A percentile compares a stretch with the other conserved stretches of the same genome.
These are phyloP conservation scores for Drosophila trapezifrons DNA, from an alignment of 1,140 invertebrate species.

Conservation along the genomic window DNA sequence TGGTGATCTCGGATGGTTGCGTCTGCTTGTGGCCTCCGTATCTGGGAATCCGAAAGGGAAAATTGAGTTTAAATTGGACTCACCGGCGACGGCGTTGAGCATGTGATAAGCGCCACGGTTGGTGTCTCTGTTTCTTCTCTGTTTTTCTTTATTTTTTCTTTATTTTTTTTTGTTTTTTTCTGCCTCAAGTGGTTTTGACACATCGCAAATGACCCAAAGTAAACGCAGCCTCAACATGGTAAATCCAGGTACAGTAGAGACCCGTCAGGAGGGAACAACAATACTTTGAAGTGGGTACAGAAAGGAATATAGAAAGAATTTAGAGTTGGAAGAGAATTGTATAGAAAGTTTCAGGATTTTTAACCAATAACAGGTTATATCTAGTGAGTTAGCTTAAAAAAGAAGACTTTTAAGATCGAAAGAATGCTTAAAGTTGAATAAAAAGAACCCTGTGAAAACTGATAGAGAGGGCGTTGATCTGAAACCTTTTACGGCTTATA, in stretches of 20 bases:
- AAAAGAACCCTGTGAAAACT: neutral
- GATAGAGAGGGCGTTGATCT: neutral
- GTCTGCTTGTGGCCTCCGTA: slow-evolving; percentile 15
- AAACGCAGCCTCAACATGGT: slow-evolving; percentile 9
- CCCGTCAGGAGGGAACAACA: too few species aligned
- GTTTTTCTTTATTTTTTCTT: slow-evolving; percentile 3
- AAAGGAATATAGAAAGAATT: neutral
- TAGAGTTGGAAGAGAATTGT: too few species aligned
- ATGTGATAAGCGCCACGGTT: slow-evolving; percentile 36
- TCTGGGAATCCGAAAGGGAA: slow-evolving; percentile 35
- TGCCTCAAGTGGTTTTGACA: slow-evolving; percentile 47
- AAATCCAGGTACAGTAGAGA: slow-evolving; percentile 11
- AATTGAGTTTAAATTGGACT: slow-evolving; percentile 57
- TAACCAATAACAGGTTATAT: too few species aligned
- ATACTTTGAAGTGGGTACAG: neutral
- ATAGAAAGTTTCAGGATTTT: too few species aligned
- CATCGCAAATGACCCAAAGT: slow-evolving; percentile 35
- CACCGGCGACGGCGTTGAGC: slow-evolving; percentile 24
- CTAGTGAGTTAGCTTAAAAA: too few species aligned
- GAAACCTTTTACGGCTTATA: neutral
- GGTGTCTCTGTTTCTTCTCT: neutral
- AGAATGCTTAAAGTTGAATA: neutral
- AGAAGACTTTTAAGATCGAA: too few species aligned
- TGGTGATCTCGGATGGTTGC: neutral
- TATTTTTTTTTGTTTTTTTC: neutral